A percentile compares a stretch with the other conserved stretches of the same genome.
Evolutionary conservation across 2,797 vertebrate species (phyloP).

Genomic region (Gadopsis bispinosus): DNA sequence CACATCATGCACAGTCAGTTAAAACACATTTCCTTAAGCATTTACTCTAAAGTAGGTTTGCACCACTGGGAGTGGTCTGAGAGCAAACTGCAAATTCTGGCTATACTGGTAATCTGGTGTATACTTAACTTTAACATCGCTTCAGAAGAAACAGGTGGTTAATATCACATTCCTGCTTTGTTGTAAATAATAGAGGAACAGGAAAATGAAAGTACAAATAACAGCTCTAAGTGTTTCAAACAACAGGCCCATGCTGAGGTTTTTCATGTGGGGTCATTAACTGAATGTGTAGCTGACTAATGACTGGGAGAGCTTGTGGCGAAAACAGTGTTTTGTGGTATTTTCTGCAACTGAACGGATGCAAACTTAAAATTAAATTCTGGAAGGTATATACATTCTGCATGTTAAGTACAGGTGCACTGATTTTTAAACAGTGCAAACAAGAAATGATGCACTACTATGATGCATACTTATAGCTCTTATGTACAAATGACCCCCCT

Average conservation of each 20-base stretch:
- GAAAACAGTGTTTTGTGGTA: not conserved
- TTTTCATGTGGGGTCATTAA: not conserved
- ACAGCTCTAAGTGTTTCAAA: not conserved
- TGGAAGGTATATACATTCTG: not conserved
- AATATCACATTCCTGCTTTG: not conserved
- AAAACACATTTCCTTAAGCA: not conserved
- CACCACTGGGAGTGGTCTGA: fast-evolving
- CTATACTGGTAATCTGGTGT: too few species aligned
- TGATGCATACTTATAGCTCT: too few species aligned
- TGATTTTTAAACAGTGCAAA: too few species aligned
- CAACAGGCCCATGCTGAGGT: not conserved
- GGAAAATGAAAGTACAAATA: not conserved
- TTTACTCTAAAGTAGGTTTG: not conserved
- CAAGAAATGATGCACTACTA: not conserved
- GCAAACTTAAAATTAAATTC: not conserved
- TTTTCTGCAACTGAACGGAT: not conserved
- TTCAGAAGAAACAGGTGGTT: not conserved
- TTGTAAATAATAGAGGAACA: not conserved
- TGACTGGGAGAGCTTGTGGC: too few species aligned
- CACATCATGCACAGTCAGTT: not conserved
- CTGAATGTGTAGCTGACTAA: not conserved
- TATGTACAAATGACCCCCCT: not conserved
- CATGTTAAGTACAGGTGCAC: not conserved
- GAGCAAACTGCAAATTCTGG: not conserved
- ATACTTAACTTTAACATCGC: not conserved